Evolutionary conservation across 2,797 vertebrate species (phyloP), one percentile per base, ranked within the genome.

Genomic region (Momotus momota): DNA sequence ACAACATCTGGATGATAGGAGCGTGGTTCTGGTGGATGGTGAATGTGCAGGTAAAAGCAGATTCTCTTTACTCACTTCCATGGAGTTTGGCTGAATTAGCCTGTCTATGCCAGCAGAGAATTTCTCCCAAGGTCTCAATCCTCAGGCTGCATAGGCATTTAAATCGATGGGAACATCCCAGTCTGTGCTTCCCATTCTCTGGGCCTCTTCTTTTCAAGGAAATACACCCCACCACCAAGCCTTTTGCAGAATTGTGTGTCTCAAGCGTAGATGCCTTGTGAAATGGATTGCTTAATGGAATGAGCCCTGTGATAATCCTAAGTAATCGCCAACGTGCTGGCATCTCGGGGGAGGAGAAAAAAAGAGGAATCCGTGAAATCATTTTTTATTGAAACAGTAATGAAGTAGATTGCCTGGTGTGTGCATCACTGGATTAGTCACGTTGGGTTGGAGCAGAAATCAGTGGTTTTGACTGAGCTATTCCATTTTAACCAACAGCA

Each of bases 251-350:
- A 15, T 0, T 69, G 51, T 19, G 2, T 22, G 26, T 75, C 65
- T 88, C 86, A 86, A 90, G 90, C 57, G 17, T 22, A 33, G 25
- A 6, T 64, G 78, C 72, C 65, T 75, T 52, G 60, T 82, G 66
- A 67, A 61, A 88, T 94, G 67, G 55, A 25, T 85, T 93, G 49
- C 60, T 65, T 90, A 71, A 61, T 82, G 58, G 83, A 91, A 86
- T 43, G 74, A 93, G 22, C 75, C 10, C 49, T 69, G 72, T 45
- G 80, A 1, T 88, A 61, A 92, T 94, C 69, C 81, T 62, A 55
- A 96, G 77, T 92, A 89, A 93, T 93, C 49, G 64, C 61, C 88
- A 90, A 74, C 81, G 84, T 33, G 41, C 78, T 79, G 85, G 12
- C 5, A 14, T 94, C 85, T 94, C 91, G n/a, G 71, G 74, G 79